phyloP scores from a whole-genome alignment of 2,113 vertebrate species.

The Hemiprocne comata region DNA sequence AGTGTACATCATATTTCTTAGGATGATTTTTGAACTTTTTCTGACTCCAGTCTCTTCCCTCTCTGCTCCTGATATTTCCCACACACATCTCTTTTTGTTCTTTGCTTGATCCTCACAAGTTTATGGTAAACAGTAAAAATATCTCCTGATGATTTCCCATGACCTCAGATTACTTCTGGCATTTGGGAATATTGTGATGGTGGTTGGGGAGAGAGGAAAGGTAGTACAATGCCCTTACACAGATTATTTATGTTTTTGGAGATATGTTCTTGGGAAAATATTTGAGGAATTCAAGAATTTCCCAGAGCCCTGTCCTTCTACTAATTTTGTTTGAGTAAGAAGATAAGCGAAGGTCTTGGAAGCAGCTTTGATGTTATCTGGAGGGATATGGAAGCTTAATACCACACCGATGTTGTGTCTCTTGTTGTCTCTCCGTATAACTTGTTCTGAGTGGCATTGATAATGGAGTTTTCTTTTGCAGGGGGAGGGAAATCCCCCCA shows the following conservation, averaged over 20 bases:
- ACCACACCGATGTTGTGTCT: neutral
- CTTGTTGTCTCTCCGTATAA: neutral
- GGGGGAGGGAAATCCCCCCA: neutral
- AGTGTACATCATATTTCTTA: neutral
- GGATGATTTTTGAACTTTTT: neutral
- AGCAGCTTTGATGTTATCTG: conserved; percentile 17
- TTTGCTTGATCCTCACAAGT: neutral
- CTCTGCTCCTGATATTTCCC: neutral
- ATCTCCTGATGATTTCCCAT: conserved; percentile 16
- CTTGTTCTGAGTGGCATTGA: neutral
- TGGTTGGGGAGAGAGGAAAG: neutral
- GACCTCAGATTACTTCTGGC: neutral
- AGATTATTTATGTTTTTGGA: conserved; percentile 12
- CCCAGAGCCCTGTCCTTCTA: neutral
- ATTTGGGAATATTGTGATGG: neutral
- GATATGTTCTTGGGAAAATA: conserved; percentile 10
- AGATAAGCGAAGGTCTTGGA: neutral
- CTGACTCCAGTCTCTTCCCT: neutral
- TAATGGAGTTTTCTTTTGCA: neutral
- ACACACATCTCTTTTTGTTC: neutral
- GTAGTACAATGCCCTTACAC: neutral
- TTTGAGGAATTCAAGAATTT: neutral
- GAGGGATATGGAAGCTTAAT: neutral
- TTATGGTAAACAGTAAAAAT: conserved; percentile 5
- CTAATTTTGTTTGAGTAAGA: neutral